Conservation (phyloP, 2,888 invertebrate genomes). For the Drosophila austrosaltans region DNA sequence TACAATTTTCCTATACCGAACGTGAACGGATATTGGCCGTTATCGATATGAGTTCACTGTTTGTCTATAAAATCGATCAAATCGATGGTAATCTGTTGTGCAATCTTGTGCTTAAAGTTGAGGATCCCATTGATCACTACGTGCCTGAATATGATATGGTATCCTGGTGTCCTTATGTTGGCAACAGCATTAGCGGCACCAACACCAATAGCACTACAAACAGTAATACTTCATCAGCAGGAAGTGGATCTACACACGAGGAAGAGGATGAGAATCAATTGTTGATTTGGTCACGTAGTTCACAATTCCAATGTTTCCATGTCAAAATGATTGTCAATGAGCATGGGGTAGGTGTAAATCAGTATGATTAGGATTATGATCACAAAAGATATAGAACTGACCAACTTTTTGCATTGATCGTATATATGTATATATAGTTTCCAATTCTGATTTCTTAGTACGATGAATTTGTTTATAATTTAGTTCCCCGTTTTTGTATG, state of each 20-base stretch:
- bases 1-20: slow-evolving; percentile 94
- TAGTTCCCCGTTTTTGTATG: neutral
- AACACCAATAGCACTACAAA: slow-evolving; percentile 39
- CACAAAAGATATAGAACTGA: too few species aligned
- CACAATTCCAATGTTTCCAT: slow-evolving; percentile 84
- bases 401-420: too few species aligned
- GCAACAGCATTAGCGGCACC: slow-evolving; percentile 45
- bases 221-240: neutral
- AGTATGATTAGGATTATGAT: neutral
- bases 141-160: slow-evolving; percentile 87
- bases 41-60: slow-evolving; percentile 93
- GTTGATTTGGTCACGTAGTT: slow-evolving; percentile 91
- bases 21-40: slow-evolving; percentile 92
- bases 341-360: slow-evolving; percentile 78
- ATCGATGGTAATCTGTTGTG: slow-evolving; percentile 86
- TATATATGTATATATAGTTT: too few species aligned
- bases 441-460: too few species aligned
- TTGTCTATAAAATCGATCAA: slow-evolving; percentile 90
- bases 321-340: slow-evolving; percentile 78
- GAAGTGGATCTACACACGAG: slow-evolving; percentile 77
- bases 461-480: neutral
- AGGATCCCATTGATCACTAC: slow-evolving; percentile 82
- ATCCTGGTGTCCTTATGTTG: slow-evolving; percentile 94
- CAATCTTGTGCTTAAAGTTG: slow-evolving; percentile 84
- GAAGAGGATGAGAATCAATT: slow-evolving; percentile 89